phyloP scores from a whole-genome alignment of 1,140 invertebrate genomes.

The Pissodes strobi region DNA sequence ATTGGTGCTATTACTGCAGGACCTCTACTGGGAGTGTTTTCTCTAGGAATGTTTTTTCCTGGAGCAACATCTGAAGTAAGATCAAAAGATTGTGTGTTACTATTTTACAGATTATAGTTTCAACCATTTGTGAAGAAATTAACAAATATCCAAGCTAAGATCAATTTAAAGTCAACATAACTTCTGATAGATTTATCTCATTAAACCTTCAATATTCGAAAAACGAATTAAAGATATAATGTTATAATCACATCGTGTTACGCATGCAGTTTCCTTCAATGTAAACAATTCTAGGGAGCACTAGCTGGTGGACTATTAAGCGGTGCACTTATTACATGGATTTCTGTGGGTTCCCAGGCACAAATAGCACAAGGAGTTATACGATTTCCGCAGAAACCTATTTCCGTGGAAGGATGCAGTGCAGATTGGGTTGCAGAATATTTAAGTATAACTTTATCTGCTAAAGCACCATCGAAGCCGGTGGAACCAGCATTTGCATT shows the following conservation, averaged over 20 bases:
- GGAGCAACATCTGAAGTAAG: conserved; percentile 65
- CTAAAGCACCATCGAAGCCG: not conserved
- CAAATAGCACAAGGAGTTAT: conserved; percentile 66
- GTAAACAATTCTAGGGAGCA: conserved; percentile 67
- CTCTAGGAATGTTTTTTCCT: conserved; percentile 72
- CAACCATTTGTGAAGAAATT: too few relatives aligned
- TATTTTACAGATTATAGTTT: too few relatives aligned
- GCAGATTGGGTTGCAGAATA: conserved; percentile 56
- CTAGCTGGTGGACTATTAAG: conserved; percentile 72
- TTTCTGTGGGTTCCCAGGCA: conserved; percentile 82
- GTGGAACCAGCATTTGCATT: conserved; percentile 33
- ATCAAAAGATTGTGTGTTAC: too few relatives aligned
- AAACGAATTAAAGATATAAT: too few relatives aligned
- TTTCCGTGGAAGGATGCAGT: conserved; percentile 66
- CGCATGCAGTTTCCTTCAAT: too few relatives aligned
- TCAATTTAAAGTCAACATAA: not conserved
- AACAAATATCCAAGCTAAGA: not conserved
- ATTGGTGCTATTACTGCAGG: conserved; percentile 70
- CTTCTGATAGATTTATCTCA: too few relatives aligned
- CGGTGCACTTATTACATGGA: conserved; percentile 76
- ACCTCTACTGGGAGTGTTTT: conserved; percentile 76
- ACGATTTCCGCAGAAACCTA: conserved; percentile 43
- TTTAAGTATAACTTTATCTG: conserved; percentile 34
- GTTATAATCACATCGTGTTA: too few relatives aligned
- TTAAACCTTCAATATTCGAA: too few relatives aligned